These are phyloP conservation scores for Pheosia tremula DNA, from an alignment of 2,888 invertebrate species.

Conservation along the genomic window DNA sequence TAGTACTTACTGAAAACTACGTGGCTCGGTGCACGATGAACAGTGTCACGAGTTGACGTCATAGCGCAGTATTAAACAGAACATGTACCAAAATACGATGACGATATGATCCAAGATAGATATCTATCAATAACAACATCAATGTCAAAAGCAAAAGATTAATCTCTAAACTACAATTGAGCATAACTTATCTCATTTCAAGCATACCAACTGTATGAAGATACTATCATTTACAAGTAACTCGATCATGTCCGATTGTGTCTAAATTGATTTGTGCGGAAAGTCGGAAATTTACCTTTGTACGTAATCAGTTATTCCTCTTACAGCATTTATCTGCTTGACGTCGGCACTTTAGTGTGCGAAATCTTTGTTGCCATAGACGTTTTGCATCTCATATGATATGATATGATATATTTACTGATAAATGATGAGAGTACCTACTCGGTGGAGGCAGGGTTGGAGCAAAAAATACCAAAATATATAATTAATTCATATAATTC, in stretches of 20 bases:
- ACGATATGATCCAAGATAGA: background rate
- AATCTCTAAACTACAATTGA: no score
- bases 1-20: background rate
- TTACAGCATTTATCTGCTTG: background rate
- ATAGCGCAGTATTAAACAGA: background rate
- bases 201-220: background rate
- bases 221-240: no score
- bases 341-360: background rate
- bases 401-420: slow-evolving; percentile 3
- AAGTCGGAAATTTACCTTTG: background rate
- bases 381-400: slow-evolving; percentile 9
- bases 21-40: background rate
- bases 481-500: no score
- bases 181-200: background rate
- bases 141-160: no score
- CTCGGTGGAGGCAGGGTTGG: background rate
- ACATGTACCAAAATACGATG: background rate
- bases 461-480: no score
- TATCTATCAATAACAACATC: background rate
- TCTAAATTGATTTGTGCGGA: background rate
- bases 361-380: slow-evolving; percentile 1
- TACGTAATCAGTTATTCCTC: background rate
- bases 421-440: background rate
- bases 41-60: slow-evolving; percentile 1
- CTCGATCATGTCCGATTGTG: background rate